Percentiles rank a stretch among this genome's conserved stretches.
phyloP scores from a whole-genome alignment of 2,888 invertebrate genomes.

The Mythimna lalbum region DNA sequence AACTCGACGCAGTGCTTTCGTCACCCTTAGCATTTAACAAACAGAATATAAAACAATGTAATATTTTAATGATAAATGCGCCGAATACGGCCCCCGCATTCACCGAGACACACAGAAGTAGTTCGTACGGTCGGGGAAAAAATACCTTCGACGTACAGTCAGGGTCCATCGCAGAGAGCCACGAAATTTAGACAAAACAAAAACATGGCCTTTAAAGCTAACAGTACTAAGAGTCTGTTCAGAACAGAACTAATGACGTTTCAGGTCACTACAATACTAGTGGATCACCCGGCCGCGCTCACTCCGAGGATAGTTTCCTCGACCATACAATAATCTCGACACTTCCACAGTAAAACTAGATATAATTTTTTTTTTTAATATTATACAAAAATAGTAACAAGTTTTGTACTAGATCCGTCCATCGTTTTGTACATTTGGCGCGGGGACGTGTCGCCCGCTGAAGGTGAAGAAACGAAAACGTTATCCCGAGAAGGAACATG shows the following conservation, averaged over 20 bases:
- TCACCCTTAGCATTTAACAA: constrained; percentile 46
- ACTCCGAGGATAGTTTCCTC: constrained; percentile 63
- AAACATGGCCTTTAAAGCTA: constrained; percentile 51
- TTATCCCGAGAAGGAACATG: constrained; percentile 31
- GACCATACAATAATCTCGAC: constrained; percentile 72
- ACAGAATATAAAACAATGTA: constrained; percentile 67
- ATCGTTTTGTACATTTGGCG: constrained; percentile 86
- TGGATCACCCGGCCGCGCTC: constrained; percentile 31
- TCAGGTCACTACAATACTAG: constrained; percentile 58
- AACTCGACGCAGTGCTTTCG: constrained; percentile 38
- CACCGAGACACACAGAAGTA: constrained; percentile 66
- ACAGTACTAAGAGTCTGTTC: constrained; percentile 52
- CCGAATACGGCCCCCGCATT: constrained; percentile 75
- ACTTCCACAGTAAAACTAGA: constrained; percentile 82
- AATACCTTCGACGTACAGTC: constrained; percentile 44
- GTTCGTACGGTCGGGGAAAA: constrained; percentile 72
- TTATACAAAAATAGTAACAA: constrained; percentile 90
- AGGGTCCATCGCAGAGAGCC: constrained; percentile 29
- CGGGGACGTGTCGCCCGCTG: constrained; percentile 76
- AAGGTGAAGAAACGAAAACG: constrained; percentile 59
- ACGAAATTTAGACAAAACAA: constrained; percentile 34
- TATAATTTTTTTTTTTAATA: constrained; percentile 83
- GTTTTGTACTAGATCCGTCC: constrained; percentile 89
- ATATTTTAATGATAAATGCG: constrained; percentile 70
- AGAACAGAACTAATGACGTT: constrained; percentile 55